These are phyloP conservation scores for Drosophila nannoptera DNA, from an alignment of 1,140 invertebrate genomes.

Conservation along the genomic window DNA sequence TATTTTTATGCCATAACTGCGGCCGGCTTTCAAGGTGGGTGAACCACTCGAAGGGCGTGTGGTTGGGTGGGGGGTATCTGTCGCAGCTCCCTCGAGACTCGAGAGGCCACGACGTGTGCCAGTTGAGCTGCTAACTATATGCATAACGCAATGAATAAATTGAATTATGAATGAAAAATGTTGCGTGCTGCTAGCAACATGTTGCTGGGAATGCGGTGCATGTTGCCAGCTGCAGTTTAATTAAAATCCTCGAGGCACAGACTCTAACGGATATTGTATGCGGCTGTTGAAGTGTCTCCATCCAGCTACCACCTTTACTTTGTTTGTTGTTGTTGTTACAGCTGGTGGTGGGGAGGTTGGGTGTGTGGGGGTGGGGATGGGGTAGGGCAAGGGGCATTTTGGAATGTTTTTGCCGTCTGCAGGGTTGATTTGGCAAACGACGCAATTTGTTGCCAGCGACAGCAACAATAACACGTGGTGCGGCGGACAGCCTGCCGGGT, in stretches of 20 bases:
- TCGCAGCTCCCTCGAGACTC: constrained; percentile 45
- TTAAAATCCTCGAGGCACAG: constrained; percentile 53
- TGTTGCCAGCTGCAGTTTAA: constrained; percentile 65
- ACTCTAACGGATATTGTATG: constrained; percentile 66
- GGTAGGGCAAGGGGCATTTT: neutral
- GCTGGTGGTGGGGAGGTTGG: neutral
- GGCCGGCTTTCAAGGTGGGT: constrained; percentile 32
- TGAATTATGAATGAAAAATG: constrained; percentile 52
- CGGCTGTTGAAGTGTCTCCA: constrained; percentile 72
- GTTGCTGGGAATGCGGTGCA: constrained; percentile 23
- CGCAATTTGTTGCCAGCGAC: constrained; percentile 62
- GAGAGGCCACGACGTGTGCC: constrained; percentile 12
- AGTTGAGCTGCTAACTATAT: constrained; percentile 55
- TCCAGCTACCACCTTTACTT: constrained; percentile 10
- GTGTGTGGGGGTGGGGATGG: neutral
- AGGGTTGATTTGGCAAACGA: constrained; percentile 74
- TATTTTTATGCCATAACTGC: constrained; percentile 74
- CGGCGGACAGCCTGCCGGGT: neutral
- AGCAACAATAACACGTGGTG: constrained; percentile 38
- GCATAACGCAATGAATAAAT: constrained; percentile 71
- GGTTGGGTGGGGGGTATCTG: constrained; percentile 24
- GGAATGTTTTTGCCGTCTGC: constrained; percentile 47
- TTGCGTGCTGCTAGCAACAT: constrained; percentile 50
- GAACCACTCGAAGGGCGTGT: constrained; percentile 24
- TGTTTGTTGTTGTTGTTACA: constrained; percentile 56